Evolutionary conservation across 2,888 invertebrate species (phyloP).

Genomic region (Drosophila phalerata): DNA sequence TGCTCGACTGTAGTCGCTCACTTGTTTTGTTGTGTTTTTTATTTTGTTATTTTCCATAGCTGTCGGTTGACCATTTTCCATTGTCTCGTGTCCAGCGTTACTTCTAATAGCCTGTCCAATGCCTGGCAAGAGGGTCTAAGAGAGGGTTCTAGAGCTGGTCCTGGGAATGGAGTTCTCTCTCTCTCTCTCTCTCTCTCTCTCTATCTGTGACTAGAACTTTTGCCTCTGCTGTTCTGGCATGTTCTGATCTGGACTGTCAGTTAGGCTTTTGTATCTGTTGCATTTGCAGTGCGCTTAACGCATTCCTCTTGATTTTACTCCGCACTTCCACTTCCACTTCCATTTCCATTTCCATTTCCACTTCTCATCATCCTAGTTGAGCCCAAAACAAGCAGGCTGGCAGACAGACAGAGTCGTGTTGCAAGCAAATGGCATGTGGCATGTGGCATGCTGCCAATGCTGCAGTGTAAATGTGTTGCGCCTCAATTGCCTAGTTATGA

Average conservation of each 20-base stretch:
- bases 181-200: background rate
- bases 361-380: background rate
- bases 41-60: constrained; percentile 13
- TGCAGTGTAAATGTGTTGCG: constrained; percentile 20
- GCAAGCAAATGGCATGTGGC: constrained; percentile 4
- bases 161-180: no score
- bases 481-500: constrained; percentile 40
- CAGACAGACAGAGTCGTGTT: background rate
- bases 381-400: background rate
- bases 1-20: no score
- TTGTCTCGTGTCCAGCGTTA: constrained; percentile 17
- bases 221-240: constrained; percentile 2
- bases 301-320: constrained; percentile 13
- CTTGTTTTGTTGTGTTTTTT: constrained; percentile 7
- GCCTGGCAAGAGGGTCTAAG: background rate
- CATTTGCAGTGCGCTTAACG: constrained; percentile 54
- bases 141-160: background rate
- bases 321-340: background rate
- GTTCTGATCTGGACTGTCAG: constrained; percentile 27
- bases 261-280: constrained; percentile 50
- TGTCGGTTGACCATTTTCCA: constrained; percentile 35
- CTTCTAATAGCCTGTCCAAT: constrained; percentile 30
- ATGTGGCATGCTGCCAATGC: constrained; percentile 23
- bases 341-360: background rate
- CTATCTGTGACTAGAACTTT: background rate